A percentile compares a stretch with the other conserved stretches of the same genome.
Conservation (phyloP, 1,140 invertebrate genomes). For the Aphelinus atriplicis region DNA sequence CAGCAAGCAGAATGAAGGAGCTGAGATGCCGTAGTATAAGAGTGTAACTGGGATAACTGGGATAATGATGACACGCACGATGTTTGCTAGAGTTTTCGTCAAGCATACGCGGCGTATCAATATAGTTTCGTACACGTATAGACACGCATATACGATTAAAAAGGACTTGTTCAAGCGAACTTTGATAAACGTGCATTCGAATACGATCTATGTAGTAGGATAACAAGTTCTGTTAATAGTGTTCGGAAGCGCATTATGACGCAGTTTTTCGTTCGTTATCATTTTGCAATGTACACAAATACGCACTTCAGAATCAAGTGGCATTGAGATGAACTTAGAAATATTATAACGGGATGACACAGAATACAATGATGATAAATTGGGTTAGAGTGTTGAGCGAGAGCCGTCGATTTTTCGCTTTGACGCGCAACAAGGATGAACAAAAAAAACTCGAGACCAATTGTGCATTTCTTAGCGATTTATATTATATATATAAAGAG, state of each 20-base stretch:
- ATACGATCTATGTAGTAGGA: neutral
- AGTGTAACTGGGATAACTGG: neutral
- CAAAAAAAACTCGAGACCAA: conserved; percentile 51
- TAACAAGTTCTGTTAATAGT: too few species aligned
- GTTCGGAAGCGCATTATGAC: too few species aligned
- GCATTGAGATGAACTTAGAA: conserved; percentile 6
- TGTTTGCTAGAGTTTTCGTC: neutral
- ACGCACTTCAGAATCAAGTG: conserved; percentile 5
- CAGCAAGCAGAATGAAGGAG: neutral
- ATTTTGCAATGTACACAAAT: neutral
- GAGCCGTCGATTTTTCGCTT: conserved; percentile 2
- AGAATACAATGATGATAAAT: neutral
- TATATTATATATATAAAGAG: conserved; percentile 23
- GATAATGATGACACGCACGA: neutral
- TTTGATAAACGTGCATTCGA: conserved; percentile 2
- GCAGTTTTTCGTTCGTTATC: neutral
- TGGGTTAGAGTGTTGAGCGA: too few species aligned
- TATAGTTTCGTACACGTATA: conserved; percentile 12
- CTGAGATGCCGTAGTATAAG: neutral
- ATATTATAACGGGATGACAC: neutral
- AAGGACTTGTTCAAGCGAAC: neutral
- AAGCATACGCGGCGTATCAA: neutral
- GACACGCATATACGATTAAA: neutral
- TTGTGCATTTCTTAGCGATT: conserved; percentile 55
- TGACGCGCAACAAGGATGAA: neutral